A percentile compares a stretch with the other conserved stretches of the same genome.
Evolutionary conservation across 2,888 invertebrate genomes (phyloP).

Genomic region (Macaria liturata): DNA sequence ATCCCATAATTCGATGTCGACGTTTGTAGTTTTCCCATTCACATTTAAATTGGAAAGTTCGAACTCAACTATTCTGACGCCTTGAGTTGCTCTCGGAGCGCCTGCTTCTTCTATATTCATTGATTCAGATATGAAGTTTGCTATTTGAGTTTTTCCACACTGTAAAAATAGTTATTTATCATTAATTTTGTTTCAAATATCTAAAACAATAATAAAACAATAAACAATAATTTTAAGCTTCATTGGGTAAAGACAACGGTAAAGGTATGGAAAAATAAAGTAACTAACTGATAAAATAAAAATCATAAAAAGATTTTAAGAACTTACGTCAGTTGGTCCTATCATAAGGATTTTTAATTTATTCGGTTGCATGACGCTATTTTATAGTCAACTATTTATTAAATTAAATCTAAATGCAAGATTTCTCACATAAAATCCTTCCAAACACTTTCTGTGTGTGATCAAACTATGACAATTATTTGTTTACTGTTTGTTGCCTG

Average conservation of each 20-base stretch:
- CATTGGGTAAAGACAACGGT: too few relatives aligned
- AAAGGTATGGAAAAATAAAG: too few relatives aligned
- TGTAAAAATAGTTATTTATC: constrained; percentile 56
- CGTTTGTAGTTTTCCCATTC: constrained; percentile 81
- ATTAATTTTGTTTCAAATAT: too few relatives aligned
- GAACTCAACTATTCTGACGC: constrained; percentile 90
- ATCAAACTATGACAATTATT: constrained; percentile 11
- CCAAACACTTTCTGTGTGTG: background rate
- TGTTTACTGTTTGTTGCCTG: constrained; percentile 24
- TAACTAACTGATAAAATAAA: too few relatives aligned
- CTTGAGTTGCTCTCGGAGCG: constrained; percentile 87
- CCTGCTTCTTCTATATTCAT: constrained; percentile 85
- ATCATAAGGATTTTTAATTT: constrained; percentile 83
- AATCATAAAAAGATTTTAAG: too few relatives aligned
- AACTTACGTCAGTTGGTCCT: constrained; percentile 80
- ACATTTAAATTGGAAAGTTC: constrained; percentile 85
- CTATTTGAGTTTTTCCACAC: constrained; percentile 88
- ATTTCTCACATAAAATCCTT: background rate
- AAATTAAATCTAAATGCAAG: background rate
- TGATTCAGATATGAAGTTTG: constrained; percentile 88
- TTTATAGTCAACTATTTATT: background rate
- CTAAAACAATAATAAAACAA: too few relatives aligned
- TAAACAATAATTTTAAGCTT: too few relatives aligned
- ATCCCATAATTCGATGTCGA: constrained; percentile 92
- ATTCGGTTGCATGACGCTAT: constrained; percentile 57